Percentiles rank a stretch among this genome's conserved stretches.
phyloP scores from a whole-genome alignment of 1,140 invertebrate genomes.

The Odontomachus brunneus region DNA sequence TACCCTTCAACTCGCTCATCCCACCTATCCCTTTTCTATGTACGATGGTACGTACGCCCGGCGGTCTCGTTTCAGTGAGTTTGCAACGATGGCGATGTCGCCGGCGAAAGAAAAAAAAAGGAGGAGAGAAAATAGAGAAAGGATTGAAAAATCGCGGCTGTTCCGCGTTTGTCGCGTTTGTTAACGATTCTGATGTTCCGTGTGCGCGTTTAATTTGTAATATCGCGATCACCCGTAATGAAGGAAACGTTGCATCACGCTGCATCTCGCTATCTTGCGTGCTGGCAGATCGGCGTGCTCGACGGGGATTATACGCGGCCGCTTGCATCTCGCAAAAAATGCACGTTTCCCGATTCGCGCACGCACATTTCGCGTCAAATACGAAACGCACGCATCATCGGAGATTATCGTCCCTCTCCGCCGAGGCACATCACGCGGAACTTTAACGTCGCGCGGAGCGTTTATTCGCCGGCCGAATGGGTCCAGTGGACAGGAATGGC shows the following conservation, averaged over 20 bases:
- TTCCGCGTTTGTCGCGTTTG: background rate
- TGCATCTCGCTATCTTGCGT: too few relatives aligned
- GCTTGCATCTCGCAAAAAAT: too few relatives aligned
- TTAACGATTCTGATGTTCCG: background rate
- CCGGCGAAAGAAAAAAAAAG: background rate
- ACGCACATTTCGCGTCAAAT: background rate
- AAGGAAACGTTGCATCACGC: background rate
- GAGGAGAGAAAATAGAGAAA: background rate
- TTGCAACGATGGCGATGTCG: constrained; percentile 9
- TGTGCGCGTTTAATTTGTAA: background rate
- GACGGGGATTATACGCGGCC: too few relatives aligned
- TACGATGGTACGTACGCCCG: constrained; percentile 34
- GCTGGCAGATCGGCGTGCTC: too few relatives aligned
- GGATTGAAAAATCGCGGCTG: constrained; percentile 29
- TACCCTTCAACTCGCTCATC: constrained; percentile 62
- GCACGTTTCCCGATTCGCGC: background rate
- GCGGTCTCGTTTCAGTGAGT: constrained; percentile 35
- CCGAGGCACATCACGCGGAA: background rate
- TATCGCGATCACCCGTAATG: background rate
- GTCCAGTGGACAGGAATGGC: constrained; percentile 6
- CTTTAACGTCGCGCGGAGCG: background rate
- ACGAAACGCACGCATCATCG: background rate
- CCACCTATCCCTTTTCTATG: constrained; percentile 46
- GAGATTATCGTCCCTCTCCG: constrained; percentile 28
- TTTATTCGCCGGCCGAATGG: constrained; percentile 39